Base-by-base conservation (phyloP, 2,888 invertebrate genomes). In the Dicyrtoma fusca region DNA sequence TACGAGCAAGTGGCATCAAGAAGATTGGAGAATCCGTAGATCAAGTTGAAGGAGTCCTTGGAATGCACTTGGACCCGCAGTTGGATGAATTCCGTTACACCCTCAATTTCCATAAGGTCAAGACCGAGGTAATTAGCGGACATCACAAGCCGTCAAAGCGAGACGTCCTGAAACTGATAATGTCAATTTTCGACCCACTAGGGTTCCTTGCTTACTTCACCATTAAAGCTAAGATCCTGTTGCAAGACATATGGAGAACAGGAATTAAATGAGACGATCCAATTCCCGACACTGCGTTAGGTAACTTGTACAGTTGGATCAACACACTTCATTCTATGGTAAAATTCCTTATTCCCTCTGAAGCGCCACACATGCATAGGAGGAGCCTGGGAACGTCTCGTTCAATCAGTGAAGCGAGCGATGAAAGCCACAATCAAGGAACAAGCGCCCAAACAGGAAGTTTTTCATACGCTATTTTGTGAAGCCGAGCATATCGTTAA, bases 171-270 rank as follows among this genome's bases (percentile, higher is more conserved):
- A 74, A 71, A 13, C 25, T 73, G 6, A 68, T 81, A 2, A 82
- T 81, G 63, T 74, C 73, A 0, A 13, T 81, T 1, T 83, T 78
- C 69, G 82, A 83, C 69, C 82, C 82, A 0, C 55, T 82, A 11
- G 82, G 82, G 59, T 75, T 82, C 55, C 17, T 81, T 2, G 70
- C 74, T 14, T 81, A 79, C 2, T 72, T 77, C n/a, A 71, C 74
- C 1, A 69, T 82, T 0, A 66, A 74, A 14, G 78, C 74, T 1
- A 82, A 82, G 42, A 70, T 82, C 10, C 57, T 82, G 11, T 51
- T 81, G 4, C 82, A 82, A 70, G 63, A 79, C 25, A 68, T 81
- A 14, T 82, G 82, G 82, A 69, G 73, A 45, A 34, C 25, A 3
- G 75, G 75, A 14, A 19, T 79, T 13, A 78, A 77, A 5, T 82